Percentiles rank a stretch among this genome's conserved stretches.
phyloP scores from a whole-genome alignment of 2,888 invertebrate genomes.

The Cantharis rustica region DNA sequence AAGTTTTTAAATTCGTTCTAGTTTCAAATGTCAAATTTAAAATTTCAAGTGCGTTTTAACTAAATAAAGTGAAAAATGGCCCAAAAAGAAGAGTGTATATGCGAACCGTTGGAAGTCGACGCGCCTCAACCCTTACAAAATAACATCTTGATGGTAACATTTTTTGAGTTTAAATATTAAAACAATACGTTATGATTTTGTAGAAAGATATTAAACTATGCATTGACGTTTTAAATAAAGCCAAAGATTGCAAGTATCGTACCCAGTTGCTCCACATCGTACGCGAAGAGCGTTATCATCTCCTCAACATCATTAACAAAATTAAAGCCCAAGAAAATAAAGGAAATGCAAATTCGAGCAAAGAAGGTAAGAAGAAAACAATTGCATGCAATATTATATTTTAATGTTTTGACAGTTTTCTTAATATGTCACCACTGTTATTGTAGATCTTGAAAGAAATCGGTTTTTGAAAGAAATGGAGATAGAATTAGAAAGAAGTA shows the following conservation, averaged over 20 bases:
- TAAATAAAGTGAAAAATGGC: not conserved
- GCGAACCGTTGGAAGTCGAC: not conserved
- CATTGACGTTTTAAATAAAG: not conserved
- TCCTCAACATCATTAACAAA: not conserved
- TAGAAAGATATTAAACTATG: not conserved
- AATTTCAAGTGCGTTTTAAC: not conserved
- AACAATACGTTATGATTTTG: not conserved
- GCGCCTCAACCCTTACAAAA: not conserved
- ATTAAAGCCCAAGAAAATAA: not conserved
- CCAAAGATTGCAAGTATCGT: not conserved
- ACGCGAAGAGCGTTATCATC: not conserved
- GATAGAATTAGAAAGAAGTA: conserved; percentile 1
- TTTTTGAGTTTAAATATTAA: not conserved
- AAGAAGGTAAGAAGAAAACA: not conserved
- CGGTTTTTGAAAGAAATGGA: conserved; percentile 10
- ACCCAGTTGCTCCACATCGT: not conserved
- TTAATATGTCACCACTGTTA: not conserved
- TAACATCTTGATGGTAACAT: not conserved
- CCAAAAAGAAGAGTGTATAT: not conserved
- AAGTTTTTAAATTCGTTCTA: not conserved
- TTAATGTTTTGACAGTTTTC: not conserved
- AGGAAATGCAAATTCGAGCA: not conserved
- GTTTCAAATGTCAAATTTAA: not conserved
- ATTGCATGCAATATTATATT: not conserved
- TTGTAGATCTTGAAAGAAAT: conserved; percentile 15